Evolutionary conservation across 2,113 vertebrate species (phyloP), one percentile per base, ranked within the genome.

Genomic region (Gopherus evgoodei): DNA sequence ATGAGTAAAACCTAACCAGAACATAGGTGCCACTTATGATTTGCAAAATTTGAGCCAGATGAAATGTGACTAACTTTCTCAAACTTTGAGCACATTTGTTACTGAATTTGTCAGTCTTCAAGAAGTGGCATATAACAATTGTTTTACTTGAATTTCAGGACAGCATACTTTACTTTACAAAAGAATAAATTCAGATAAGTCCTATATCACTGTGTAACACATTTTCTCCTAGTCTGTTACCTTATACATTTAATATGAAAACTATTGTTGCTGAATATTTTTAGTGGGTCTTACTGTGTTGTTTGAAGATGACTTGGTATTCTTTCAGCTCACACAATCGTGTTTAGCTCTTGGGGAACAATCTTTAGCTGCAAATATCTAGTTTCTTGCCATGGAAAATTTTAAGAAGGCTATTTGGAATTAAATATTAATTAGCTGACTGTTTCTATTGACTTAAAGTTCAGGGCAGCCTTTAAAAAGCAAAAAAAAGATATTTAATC

Each of bases 151-250:
- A 79, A 93, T 88, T 92, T 35, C 47, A 44, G 91, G 52, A 53
- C 83, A 83, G 24, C 59, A 84, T 90, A 2, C 83, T 91, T 80
- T 93, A 16, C 57, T 94, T 81, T 85, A 80, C 84, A 94, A 31
- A 27, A 35, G 14, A 3, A 13, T 82, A 10, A 84, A 83, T 88
- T 85, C 16, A 47, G 7, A 3, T 79, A 1, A 29, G 90, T 79
- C 49, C 53, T 86, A 17, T 35, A 88, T 90, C 80, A 94, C 54
- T 75, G 11, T 44, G 6, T 0, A 38, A 82, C 24, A 8, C 21
- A 6, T 54, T 57, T 83, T 29, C 13, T 83, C 54, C 25, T 59
- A 27, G 38, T 72, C n/a, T 65, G 3, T 35, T 31, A 27, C 25
- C 25, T 35, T 65, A 31, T 35, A 35, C 11, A 35, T 65, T 29